A percentile compares a stretch with the other conserved stretches of the same genome.
These are phyloP conservation scores for Saccostrea cuccullata DNA, from an alignment of 1,140 invertebrate genomes.

Conservation along the genomic window DNA sequence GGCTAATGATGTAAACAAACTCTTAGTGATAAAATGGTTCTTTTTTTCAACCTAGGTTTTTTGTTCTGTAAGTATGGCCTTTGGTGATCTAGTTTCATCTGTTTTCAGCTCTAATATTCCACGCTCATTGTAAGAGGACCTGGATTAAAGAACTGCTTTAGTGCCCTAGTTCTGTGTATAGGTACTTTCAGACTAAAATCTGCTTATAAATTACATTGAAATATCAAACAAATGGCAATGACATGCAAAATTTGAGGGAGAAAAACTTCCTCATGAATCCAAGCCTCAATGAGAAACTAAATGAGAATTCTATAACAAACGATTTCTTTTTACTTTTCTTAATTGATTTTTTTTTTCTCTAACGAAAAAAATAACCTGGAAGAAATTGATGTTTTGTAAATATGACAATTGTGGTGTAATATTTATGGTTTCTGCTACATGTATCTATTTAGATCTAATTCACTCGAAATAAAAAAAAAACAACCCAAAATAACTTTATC, in stretches of 20 bases:
- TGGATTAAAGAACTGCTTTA: not conserved
- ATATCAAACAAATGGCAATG: not conserved
- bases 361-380: too few relatives aligned
- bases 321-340: too few relatives aligned
- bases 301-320: too few relatives aligned
- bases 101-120: constrained; percentile 1
- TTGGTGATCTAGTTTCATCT: not conserved
- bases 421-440: too few relatives aligned
- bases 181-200: not conserved
- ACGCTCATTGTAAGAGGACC: not conserved
- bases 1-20: not conserved
- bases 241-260: not conserved
- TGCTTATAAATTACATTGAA: not conserved
- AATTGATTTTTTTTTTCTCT: too few relatives aligned
- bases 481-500: too few relatives aligned
- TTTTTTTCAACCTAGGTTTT: not conserved
- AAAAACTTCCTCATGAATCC: not conserved
- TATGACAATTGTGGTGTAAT: too few relatives aligned
- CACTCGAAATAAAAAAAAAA: too few relatives aligned
- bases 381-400: too few relatives aligned
- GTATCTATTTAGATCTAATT: too few relatives aligned
- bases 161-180: not conserved
- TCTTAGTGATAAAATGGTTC: not conserved
- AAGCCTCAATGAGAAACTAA: not conserved
- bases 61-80: not conserved